These are phyloP conservation scores for Ophthalmotilapia sp. DNA, from an alignment of 2,113 vertebrate species.

Conservation along the genomic window DNA sequence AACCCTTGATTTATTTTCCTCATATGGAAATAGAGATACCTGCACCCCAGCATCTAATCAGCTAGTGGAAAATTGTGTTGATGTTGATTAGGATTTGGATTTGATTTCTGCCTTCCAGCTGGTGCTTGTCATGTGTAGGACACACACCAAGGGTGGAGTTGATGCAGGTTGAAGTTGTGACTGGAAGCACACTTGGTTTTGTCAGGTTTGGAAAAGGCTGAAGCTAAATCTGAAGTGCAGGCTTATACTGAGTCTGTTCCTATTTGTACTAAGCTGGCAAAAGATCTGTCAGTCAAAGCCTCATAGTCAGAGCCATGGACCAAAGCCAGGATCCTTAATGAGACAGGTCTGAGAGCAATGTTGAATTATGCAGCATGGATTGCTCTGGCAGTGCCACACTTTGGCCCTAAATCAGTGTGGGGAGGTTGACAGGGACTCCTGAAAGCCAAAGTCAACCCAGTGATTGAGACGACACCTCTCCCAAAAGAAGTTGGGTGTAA, in stretches of 20 bases:
- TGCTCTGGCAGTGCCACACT: conserved; percentile 10
- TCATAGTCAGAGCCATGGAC: conserved; percentile 32
- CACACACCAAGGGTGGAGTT: not conserved
- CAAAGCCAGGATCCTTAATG: conserved; percentile 60
- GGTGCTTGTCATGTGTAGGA: not conserved
- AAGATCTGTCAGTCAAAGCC: conserved; percentile 49
- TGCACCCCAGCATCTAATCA: not conserved
- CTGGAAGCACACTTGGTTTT: not conserved
- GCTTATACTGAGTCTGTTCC: conserved; percentile 3
- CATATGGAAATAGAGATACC: not conserved
- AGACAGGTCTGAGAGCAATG: conserved; percentile 55
- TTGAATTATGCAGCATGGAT: conserved; percentile 68
- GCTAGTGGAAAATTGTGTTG: not conserved
- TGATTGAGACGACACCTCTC: conserved; percentile 35
- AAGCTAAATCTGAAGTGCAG: not conserved
- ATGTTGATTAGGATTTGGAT: not conserved
- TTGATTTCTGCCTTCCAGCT: not conserved
- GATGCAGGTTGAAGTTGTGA: not conserved
- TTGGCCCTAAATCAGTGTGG: conserved; percentile 48
- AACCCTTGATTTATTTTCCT: not conserved
- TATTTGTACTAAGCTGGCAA: conserved; percentile 44
- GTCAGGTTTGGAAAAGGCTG: not conserved
- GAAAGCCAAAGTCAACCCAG: conserved; percentile 38
- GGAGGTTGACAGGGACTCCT: conserved; percentile 38
- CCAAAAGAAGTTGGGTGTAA: conserved; percentile 13